Evolutionary conservation across 2,113 vertebrate genomes (phyloP).

Genomic region (human (Homo sapiens)): DNA sequence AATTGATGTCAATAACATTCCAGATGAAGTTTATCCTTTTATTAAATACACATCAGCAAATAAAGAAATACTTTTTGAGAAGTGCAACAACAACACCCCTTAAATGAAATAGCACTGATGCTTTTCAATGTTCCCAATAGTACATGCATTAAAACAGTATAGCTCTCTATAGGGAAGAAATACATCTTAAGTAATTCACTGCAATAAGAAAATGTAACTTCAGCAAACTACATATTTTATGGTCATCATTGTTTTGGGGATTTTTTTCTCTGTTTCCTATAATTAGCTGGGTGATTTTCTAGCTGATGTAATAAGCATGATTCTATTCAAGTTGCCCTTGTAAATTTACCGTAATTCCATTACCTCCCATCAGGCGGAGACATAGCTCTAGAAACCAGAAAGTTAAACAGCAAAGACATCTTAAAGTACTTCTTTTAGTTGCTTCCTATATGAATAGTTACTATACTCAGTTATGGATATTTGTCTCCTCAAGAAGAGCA

Average conservation of each 20-base stretch:
- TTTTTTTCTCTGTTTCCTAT: background rate
- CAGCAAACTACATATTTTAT: background rate
- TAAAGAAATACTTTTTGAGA: constrained; percentile 3
- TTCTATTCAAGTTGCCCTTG: background rate
- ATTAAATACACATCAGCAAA: background rate
- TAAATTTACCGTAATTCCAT: constrained; percentile 16
- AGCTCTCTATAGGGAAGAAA: background rate
- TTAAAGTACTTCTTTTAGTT: background rate
- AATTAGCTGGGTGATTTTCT: constrained; percentile 36
- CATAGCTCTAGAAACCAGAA: background rate
- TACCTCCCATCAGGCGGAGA: background rate
- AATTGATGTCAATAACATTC: constrained; percentile 1
- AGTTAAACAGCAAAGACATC: background rate
- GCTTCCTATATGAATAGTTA: background rate
- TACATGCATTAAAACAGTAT: background rate
- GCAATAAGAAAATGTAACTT: constrained; percentile 27
- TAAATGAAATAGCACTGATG: background rate
- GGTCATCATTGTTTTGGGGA: background rate
- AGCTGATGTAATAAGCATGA: background rate
- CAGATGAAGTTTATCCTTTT: background rate
- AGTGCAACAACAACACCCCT: background rate
- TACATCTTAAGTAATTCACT: constrained; percentile 45
- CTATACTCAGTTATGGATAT: background rate
- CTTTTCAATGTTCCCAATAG: constrained; percentile 11
- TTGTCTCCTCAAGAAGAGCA: background rate